phyloP scores from a whole-genome alignment of 2,113 vertebrate genomes.

The Amblyopsis rosae region DNA sequence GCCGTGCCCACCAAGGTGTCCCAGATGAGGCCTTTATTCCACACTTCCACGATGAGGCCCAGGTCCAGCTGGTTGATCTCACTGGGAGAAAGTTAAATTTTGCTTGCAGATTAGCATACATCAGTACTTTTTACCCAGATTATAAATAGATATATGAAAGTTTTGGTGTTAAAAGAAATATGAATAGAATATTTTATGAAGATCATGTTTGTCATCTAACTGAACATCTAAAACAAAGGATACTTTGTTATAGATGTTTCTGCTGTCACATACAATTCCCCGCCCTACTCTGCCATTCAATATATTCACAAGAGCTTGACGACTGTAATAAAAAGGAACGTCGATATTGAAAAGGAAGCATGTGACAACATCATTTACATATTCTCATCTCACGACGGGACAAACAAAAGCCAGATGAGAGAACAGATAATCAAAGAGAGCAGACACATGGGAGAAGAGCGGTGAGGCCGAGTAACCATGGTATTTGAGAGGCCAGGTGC shows the following conservation, averaged over 20 bases:
- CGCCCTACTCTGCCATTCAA: slow-evolving; percentile 45
- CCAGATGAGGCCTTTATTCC: slow-evolving; percentile 99
- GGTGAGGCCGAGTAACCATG: slow-evolving; percentile 14
- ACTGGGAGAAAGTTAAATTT: slow-evolving; percentile 60
- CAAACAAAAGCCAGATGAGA: slow-evolving; percentile 62
- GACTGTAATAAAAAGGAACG: slow-evolving; percentile 46
- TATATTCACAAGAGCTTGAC: slow-evolving; percentile 41
- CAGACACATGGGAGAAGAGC: slow-evolving; percentile 43
- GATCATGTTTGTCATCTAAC: background rate
- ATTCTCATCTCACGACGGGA: slow-evolving; percentile 24
- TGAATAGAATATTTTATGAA: background rate
- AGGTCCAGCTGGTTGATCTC: slow-evolving; percentile 96
- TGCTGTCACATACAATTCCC: slow-evolving; percentile 30
- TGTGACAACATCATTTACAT: slow-evolving; percentile 56
- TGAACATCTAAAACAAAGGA: slow-evolving; percentile 39
- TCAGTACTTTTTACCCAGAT: too few relatives aligned
- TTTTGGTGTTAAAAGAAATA: background rate
- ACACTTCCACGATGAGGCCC: slow-evolving; percentile 96
- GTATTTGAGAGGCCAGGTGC: slow-evolving; percentile 55
- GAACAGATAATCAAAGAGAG: slow-evolving; percentile 68
- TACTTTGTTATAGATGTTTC: slow-evolving; percentile 21
- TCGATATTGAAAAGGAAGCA: slow-evolving; percentile 48
- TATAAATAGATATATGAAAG: background rate
- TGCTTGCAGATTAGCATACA: too few relatives aligned
- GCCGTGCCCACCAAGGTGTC: slow-evolving; percentile 94